These are phyloP conservation scores for Stenchaetothrips biformis DNA, from an alignment of 2,888 invertebrate species.

Conservation along the genomic window DNA sequence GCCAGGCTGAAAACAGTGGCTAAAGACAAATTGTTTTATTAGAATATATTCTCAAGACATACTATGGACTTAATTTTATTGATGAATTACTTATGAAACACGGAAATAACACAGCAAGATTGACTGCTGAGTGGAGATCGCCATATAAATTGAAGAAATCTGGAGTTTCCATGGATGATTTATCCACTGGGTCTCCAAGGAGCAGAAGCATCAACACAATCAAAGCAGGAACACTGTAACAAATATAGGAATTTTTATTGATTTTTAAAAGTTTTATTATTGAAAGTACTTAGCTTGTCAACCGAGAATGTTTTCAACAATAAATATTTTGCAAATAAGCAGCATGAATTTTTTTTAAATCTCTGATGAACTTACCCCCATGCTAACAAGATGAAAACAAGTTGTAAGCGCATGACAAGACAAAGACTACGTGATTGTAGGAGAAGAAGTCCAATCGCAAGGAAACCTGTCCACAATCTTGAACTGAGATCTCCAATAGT, in stretches of 20 bases:
- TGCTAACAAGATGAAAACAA: conserved; percentile 57
- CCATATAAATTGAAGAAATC: conserved; percentile 74
- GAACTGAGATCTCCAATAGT: conserved; percentile 75
- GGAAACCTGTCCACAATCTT: conserved; percentile 77
- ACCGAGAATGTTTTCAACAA: neutral
- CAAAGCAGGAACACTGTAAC: conserved; percentile 59
- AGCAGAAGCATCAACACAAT: conserved; percentile 62
- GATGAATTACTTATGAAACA: conserved; percentile 65
- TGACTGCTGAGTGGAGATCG: conserved; percentile 68
- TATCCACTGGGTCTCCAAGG: conserved; percentile 45
- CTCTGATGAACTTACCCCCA: conserved; percentile 51
- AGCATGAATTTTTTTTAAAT: neutral
- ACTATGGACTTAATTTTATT: conserved; percentile 29
- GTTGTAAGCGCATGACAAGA: conserved; percentile 72
- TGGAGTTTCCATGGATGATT: conserved; percentile 34
- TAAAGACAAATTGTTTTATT: conserved; percentile 45
- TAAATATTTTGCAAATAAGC: conserved; percentile 27
- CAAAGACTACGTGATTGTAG: conserved; percentile 78
- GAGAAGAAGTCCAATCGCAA: conserved; percentile 75
- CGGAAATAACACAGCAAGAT: conserved; percentile 69
- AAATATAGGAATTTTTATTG: conserved; percentile 26
- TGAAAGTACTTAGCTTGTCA: neutral
- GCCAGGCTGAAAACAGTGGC: conserved; percentile 77
- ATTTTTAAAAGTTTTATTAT: conserved; percentile 27
- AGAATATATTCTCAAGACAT: conserved; percentile 27